Evolutionary conservation across 2,888 invertebrate species (phyloP).

Genomic region (Myopa testacea): DNA sequence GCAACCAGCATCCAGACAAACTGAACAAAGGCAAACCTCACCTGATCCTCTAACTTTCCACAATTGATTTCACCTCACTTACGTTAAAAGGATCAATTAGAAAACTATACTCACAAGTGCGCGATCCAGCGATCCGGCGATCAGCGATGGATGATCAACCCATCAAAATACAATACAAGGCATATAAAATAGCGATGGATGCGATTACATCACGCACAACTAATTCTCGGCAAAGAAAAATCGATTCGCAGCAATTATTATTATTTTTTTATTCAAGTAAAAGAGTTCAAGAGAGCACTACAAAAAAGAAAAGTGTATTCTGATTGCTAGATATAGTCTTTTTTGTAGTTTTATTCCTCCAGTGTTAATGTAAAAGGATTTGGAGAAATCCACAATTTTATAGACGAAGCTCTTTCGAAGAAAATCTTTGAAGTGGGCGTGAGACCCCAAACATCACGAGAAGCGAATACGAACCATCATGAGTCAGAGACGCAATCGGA

Average conservation of each 20-base stretch:
- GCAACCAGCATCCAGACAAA: conserved; percentile 15
- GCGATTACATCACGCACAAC: conserved; percentile 32
- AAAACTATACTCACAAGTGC: conserved; percentile 33
- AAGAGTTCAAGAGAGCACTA: conserved; percentile 17
- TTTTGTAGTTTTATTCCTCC: background rate
- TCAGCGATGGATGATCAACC: conserved; percentile 9
- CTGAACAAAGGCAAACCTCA: conserved; percentile 26
- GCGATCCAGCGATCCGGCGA: background rate
- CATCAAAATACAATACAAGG: conserved; percentile 18
- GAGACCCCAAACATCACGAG: background rate
- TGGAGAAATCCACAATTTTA: conserved; percentile 4
- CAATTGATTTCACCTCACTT: conserved; percentile 47
- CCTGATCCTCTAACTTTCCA: conserved; percentile 42
- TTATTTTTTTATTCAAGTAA: background rate
- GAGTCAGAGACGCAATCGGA: conserved; percentile 13
- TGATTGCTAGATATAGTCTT: background rate
- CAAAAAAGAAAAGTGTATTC: background rate
- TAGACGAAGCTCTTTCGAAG: background rate
- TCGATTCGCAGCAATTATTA: background rate
- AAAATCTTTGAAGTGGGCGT: conserved; percentile 46
- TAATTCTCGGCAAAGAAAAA: conserved; percentile 20
- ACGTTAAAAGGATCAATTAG: conserved; percentile 47
- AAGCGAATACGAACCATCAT: too few species aligned
- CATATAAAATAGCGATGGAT: conserved; percentile 22
- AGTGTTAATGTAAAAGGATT: conserved; percentile 15